Percentiles rank a stretch among this genome's conserved stretches.
Evolutionary conservation across 2,113 vertebrate species (phyloP).

Genomic region (Anoura caudifer): DNA sequence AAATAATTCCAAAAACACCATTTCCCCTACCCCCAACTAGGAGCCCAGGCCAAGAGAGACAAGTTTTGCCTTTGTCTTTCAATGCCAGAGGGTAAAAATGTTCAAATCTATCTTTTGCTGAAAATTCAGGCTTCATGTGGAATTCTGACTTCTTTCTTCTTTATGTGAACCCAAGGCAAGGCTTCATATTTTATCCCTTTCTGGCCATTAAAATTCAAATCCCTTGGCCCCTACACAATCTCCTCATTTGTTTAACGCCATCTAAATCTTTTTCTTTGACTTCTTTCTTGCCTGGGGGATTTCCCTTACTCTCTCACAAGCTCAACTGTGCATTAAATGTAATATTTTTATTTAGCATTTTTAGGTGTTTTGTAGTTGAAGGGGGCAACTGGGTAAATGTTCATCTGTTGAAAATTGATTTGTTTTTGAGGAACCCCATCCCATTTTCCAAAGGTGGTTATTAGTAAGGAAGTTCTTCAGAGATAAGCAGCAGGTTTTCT

Average conservation of each 20-base stretch:
- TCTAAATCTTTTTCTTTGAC: neutral
- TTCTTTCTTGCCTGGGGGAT: neutral
- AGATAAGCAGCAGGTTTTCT: neutral
- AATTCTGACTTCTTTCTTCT: slow-evolving; percentile 22
- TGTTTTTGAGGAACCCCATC: neutral
- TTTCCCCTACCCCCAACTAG: neutral
- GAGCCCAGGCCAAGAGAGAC: neutral
- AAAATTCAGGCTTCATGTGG: neutral
- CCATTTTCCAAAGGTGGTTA: slow-evolving; percentile 29
- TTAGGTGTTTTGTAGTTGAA: slow-evolving; percentile 5
- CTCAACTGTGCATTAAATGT: neutral
- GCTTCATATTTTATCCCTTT: slow-evolving; percentile 10
- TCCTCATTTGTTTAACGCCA: neutral
- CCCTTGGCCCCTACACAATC: neutral
- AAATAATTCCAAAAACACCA: neutral
- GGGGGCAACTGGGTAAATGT: neutral
- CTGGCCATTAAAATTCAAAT: neutral
- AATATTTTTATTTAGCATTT: neutral
- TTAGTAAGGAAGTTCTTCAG: neutral
- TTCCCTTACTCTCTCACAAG: slow-evolving; percentile 3
- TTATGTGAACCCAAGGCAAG: neutral
- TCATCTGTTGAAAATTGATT: slow-evolving; percentile 24
- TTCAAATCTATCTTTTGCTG: neutral
- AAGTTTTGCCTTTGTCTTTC: neutral
- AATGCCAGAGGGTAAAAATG: neutral